A percentile compares a stretch with the other conserved stretches of the same genome.
Evolutionary conservation across 2,113 vertebrate species (phyloP).

Genomic region (Ardeotis arabs): DNA sequence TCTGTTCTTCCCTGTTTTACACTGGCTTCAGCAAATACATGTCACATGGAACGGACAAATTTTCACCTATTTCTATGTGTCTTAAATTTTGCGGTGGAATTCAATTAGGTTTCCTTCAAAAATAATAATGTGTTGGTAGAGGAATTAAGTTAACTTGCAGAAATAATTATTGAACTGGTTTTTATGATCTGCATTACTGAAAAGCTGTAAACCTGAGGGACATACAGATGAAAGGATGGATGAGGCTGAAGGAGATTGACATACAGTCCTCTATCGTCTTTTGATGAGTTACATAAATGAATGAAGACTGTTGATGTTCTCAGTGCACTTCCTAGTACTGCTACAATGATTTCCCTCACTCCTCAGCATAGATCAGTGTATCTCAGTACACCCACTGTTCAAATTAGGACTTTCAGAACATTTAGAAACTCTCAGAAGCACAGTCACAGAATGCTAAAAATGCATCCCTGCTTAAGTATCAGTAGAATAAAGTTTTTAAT

Average conservation of each 20-base stretch:
- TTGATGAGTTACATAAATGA: neutral
- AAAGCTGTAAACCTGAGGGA: neutral
- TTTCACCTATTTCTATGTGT: neutral
- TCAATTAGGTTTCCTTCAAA: slow-evolving; percentile 27
- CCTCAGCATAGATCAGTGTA: neutral
- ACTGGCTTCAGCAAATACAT: neutral
- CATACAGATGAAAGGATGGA: neutral
- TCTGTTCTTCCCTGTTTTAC: neutral
- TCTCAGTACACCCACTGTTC: neutral
- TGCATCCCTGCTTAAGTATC: neutral
- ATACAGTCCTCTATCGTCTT: neutral
- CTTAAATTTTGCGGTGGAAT: neutral
- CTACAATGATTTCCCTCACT: neutral
- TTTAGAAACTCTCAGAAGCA: neutral
- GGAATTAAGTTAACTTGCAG: neutral
- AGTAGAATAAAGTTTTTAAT: neutral
- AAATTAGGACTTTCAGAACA: neutral
- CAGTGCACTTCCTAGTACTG: neutral
- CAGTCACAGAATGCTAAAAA: neutral
- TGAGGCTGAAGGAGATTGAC: neutral
- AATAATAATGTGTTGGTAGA: neutral
- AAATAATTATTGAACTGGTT: neutral
- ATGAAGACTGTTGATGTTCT: neutral
- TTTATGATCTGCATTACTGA: neutral
- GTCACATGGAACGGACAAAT: neutral